Percentiles rank a stretch among this genome's conserved stretches.
phyloP scores from a whole-genome alignment of 53 echinoderm and acorn worm species.

The Patiria pectinifera region DNA sequence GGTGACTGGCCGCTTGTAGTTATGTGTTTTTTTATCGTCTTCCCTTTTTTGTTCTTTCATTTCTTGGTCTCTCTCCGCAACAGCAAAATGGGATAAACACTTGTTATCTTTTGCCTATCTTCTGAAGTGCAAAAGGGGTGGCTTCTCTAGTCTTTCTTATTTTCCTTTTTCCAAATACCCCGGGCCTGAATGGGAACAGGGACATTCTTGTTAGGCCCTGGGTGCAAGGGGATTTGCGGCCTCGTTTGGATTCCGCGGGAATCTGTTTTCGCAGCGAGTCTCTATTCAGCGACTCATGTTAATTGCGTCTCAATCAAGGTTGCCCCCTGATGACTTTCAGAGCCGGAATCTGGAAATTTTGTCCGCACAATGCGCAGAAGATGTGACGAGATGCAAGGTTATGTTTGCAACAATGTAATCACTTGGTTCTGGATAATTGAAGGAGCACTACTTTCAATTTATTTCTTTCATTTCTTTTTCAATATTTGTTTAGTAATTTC shows the following conservation, averaged over 20 bases:
- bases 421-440: not conserved
- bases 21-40: not conserved
- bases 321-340: not conserved
- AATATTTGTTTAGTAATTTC: not conserved
- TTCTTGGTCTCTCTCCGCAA: not conserved
- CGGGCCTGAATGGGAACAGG: not conserved
- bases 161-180: not conserved
- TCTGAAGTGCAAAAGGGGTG: not conserved
- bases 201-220: not conserved
- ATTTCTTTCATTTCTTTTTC: not conserved
- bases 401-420: not conserved
- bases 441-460: not conserved
- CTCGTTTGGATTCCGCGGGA: not conserved
- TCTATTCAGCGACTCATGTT: not conserved
- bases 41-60: not conserved
- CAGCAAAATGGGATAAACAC: constrained; percentile 10
- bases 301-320: not conserved
- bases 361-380: not conserved
- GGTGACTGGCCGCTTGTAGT: constrained; percentile 32
- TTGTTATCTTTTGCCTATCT: constrained; percentile 7
- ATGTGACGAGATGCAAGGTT: not conserved
- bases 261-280: not conserved
- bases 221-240: not conserved
- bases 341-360: not conserved
- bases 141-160: no score